Evolutionary conservation across 2,888 invertebrate species (phyloP).

Genomic region (Melinopterus prodromus): DNA sequence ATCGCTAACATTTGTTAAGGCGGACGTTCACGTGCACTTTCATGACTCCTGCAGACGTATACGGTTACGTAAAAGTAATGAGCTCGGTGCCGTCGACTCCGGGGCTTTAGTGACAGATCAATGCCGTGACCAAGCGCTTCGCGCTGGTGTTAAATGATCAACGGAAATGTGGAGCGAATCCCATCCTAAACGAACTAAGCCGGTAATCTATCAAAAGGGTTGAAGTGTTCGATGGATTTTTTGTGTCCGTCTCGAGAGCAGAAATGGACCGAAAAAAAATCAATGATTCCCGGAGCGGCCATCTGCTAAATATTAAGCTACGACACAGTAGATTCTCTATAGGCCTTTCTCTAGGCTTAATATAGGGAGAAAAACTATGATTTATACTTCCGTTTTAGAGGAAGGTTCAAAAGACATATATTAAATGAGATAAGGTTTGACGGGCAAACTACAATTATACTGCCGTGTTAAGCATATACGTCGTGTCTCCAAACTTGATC

Average conservation of each 20-base stretch:
- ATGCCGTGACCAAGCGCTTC: slow-evolving; percentile 45
- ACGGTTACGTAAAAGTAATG: slow-evolving; percentile 15
- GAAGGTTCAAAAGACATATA: neutral
- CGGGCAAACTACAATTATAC: neutral
- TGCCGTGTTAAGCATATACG: too few relatives aligned
- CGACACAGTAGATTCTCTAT: slow-evolving; percentile 24
- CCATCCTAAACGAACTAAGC: slow-evolving; percentile 40
- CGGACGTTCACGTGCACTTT: slow-evolving; percentile 24
- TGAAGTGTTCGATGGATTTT: slow-evolving; percentile 43
- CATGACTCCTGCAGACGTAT: slow-evolving; percentile 31
- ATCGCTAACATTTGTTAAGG: slow-evolving; percentile 9
- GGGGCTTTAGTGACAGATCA: slow-evolving; percentile 40
- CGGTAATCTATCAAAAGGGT: slow-evolving; percentile 45
- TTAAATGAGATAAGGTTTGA: neutral
- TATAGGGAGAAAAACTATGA: neutral
- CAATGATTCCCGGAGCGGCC: slow-evolving; percentile 35
- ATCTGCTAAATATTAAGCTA: slow-evolving; percentile 41
- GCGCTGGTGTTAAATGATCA: slow-evolving; percentile 48
- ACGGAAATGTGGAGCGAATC: slow-evolving; percentile 46
- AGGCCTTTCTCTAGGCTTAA: neutral
- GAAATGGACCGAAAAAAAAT: slow-evolving; percentile 36
- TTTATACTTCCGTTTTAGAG: neutral
- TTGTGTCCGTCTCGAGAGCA: slow-evolving; percentile 33
- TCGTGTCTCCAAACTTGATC: too few relatives aligned
- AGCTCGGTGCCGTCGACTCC: slow-evolving; percentile 28